These are phyloP conservation scores for Calyptomena viridis DNA, from an alignment of 2,113 vertebrate species.

Conservation along the genomic window DNA sequence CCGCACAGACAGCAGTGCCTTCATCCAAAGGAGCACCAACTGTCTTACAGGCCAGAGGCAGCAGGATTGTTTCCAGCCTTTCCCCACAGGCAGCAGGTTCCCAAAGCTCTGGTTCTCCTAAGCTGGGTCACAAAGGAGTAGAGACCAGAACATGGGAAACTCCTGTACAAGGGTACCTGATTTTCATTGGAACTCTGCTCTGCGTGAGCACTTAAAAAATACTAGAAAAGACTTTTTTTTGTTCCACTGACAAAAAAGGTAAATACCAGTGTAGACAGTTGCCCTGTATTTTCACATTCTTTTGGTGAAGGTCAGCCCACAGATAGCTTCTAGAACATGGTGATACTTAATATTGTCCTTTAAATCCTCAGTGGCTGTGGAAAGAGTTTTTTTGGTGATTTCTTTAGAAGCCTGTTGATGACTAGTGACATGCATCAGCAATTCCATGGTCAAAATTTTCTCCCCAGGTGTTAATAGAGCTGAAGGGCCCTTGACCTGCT, in stretches of 20 bases:
- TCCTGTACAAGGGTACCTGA: not conserved
- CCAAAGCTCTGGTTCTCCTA: not conserved
- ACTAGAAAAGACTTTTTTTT: not conserved
- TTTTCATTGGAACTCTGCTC: not conserved
- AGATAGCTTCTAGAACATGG: not conserved
- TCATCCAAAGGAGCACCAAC: not conserved
- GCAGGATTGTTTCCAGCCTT: not conserved
- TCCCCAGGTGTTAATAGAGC: not conserved
- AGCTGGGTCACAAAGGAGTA: not conserved
- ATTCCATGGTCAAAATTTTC: not conserved
- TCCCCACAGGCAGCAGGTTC: not conserved
- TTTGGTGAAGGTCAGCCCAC: slow-evolving; percentile 14
- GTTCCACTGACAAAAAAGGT: not conserved
- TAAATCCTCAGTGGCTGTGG: not conserved
- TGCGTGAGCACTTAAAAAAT: not conserved
- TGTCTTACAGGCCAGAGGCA: not conserved
- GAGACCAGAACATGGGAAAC: not conserved
- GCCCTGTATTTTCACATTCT: not conserved
- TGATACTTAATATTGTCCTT: not conserved
- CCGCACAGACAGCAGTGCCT: not conserved
- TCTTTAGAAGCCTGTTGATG: not conserved
- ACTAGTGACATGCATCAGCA: not conserved
- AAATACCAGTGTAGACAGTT: not conserved
- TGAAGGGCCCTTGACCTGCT: not conserved
- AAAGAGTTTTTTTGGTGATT: not conserved